Evolutionary conservation across 2,888 invertebrate species (phyloP).

Genomic region (Crocallis elinguaria): DNA sequence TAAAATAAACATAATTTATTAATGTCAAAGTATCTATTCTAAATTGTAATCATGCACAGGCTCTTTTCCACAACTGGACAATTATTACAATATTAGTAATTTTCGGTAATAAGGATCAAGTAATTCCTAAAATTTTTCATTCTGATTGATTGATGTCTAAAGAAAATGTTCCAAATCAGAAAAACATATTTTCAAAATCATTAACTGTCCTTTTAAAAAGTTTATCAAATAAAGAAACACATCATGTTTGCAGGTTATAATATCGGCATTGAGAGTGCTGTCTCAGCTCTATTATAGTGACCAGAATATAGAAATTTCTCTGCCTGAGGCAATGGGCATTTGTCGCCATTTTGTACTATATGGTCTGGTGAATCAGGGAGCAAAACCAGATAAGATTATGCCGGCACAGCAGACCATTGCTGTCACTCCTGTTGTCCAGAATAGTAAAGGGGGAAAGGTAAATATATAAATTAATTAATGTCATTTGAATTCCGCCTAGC

Average conservation of each 20-base stretch:
- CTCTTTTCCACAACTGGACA: too few species aligned
- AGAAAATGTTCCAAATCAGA: too few species aligned
- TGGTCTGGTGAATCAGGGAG: conserved; percentile 67
- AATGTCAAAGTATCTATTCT: too few species aligned
- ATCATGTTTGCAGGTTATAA: conserved; percentile 71
- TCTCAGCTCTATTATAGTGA: conserved; percentile 73
- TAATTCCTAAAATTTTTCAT: too few species aligned
- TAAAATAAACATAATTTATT: too few species aligned
- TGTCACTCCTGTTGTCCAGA: conserved; percentile 71
- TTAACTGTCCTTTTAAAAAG: too few species aligned
- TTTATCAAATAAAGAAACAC: neutral
- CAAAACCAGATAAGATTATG: conserved; percentile 80
- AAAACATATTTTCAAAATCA: too few species aligned
- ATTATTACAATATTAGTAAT: too few species aligned
- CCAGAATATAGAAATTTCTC: conserved; percentile 51
- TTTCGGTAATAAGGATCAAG: too few species aligned
- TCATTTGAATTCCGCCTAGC: too few species aligned
- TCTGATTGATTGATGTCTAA: too few species aligned
- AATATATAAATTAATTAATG: neutral
- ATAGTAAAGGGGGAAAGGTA: conserved; percentile 86
- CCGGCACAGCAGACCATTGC: conserved; percentile 86
- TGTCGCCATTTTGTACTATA: conserved; percentile 84
- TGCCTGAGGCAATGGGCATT: conserved; percentile 85
- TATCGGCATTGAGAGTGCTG: conserved; percentile 71
- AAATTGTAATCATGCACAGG: too few species aligned